Evolutionary conservation across 1,140 invertebrate genomes (phyloP).

Genomic region (Drosophila busckii): DNA sequence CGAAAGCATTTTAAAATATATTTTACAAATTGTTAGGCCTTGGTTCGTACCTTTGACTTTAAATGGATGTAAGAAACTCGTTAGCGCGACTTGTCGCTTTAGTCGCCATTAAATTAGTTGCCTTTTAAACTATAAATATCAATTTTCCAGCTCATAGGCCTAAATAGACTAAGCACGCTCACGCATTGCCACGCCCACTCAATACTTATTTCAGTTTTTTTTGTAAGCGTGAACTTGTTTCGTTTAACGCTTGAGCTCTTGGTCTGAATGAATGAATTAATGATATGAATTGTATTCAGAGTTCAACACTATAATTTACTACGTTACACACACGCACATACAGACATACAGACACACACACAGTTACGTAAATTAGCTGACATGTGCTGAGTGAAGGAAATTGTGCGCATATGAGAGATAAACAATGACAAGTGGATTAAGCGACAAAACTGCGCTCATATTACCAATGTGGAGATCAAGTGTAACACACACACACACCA

Average conservation of each 20-base stretch:
- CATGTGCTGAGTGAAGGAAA: conserved; percentile 10
- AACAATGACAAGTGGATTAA: conserved; percentile 32
- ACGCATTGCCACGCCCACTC: conserved; percentile 26
- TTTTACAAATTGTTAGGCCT: conserved; percentile 1
- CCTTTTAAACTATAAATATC: conserved; percentile 41
- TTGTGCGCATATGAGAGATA: conserved; percentile 25
- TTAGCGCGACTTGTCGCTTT: conserved; percentile 12
- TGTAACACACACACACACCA: neutral
- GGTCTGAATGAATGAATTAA: conserved; percentile 34
- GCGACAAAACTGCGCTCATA: neutral
- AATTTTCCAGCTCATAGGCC: conserved; percentile 42
- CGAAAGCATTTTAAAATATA: conserved; percentile 46
- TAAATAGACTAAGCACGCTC: conserved; percentile 1
- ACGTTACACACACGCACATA: conserved; percentile 3
- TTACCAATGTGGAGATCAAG: neutral
- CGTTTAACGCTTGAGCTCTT: conserved; percentile 5
- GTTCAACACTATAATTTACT: conserved; percentile 29
- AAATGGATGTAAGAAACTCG: no score
- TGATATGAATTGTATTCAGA: conserved; percentile 7
- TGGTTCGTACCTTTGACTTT: conserved; percentile 1
- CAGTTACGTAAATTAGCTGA: conserved; percentile 32
- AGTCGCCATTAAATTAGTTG: conserved; percentile 17
- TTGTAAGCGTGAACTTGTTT: conserved; percentile 34
- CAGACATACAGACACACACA: neutral
- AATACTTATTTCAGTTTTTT: neutral